Conservation (phyloP, 2,888 invertebrate species). For the Drosophila incognita region DNA sequence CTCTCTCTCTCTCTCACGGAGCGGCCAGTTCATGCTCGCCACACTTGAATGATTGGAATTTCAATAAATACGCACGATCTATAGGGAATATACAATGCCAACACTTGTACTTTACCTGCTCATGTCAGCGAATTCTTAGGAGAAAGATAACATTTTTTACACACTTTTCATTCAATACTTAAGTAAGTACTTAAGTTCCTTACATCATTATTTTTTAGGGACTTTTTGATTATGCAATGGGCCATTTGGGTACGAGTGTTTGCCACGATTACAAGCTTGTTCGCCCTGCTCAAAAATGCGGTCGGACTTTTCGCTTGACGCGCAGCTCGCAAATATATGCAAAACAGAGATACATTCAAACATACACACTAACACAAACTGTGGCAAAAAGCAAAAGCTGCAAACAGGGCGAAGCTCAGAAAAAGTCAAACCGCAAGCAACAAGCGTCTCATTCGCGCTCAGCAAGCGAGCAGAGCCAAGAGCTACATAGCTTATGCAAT, state of each 20-base stretch:
- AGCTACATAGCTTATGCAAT: slow-evolving; percentile 63
- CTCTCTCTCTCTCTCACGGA: neutral
- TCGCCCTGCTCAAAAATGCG: slow-evolving; percentile 75
- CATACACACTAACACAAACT: slow-evolving; percentile 8
- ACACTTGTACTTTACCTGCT: slow-evolving; percentile 22
- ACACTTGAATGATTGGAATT: slow-evolving; percentile 51
- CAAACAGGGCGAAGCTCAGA: slow-evolving; percentile 59
- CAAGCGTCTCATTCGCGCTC: slow-evolving; percentile 4
- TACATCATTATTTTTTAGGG: neutral
- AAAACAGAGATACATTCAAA: slow-evolving; percentile 38
- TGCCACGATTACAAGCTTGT: slow-evolving; percentile 78
- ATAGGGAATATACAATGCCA: slow-evolving; percentile 25
- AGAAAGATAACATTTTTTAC: slow-evolving; percentile 24
- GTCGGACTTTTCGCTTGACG: slow-evolving; percentile 60
- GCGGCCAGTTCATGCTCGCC: slow-evolving; percentile 17
- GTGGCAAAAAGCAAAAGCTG: slow-evolving; percentile 26
- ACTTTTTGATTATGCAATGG: slow-evolving; percentile 56
- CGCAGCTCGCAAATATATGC: slow-evolving; percentile 65
- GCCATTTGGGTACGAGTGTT: slow-evolving; percentile 47
- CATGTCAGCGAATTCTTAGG: slow-evolving; percentile 40
- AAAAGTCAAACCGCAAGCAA: slow-evolving; percentile 64
- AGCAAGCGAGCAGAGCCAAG: neutral
- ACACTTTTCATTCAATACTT: slow-evolving; percentile 51
- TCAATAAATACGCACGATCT: slow-evolving; percentile 30
- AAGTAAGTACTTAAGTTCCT: slow-evolving; percentile 16